Base-by-base conservation (phyloP, 92 coral and sea anemone genomes). In the Bergia puertoricense region DNA sequence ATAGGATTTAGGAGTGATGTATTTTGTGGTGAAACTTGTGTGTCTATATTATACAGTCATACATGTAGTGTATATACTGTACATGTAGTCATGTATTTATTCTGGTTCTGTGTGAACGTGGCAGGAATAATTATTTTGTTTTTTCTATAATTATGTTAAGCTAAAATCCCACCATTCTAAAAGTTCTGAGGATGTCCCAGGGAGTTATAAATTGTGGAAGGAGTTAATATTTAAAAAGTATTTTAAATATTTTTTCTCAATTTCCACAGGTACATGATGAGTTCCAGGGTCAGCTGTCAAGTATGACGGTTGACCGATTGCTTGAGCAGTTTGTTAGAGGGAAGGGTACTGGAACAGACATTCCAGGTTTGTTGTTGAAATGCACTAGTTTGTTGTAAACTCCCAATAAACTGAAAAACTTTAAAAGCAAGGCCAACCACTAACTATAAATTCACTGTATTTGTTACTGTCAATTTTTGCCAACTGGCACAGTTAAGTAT, bases 321-420 rank as follows among this genome's bases (percentile, higher is more conserved):
- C 89, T 96, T 89, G 99, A 93, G 83, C 96, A 96, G 86, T 94
- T 96, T 92, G 99, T 93, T 16, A 91, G 98, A 75, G 93, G 96
- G 81, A 95, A 94, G 86, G 99, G 99, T 38, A 97, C 99, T 72
- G 99, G 99, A 20, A 91, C 91, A 85, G 93, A 91, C 20, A 93
- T 97, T 71, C 99, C 99, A 90, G 99, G 99, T 96, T 73, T 39
- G 80, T 38, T 42, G 16, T 40, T 51, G 2, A 51, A 51, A 9
- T 51, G 57, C 1, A 51, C 11, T 51, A 9, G 1, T 51, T 51
- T 51, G 57, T 51, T 18, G 54, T 8, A 4, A 48, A 62, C n/a
- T 2, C 5, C 68, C 68, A 62, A 18, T 20, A 6, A 62, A 51
- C 11, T 9, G 15, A 51, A 51, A 51, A 4, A 11, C 11, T 51